These are phyloP conservation scores for Lottia scabra DNA, from an alignment of 2,888 invertebrate genomes.

Conservation along the genomic window DNA sequence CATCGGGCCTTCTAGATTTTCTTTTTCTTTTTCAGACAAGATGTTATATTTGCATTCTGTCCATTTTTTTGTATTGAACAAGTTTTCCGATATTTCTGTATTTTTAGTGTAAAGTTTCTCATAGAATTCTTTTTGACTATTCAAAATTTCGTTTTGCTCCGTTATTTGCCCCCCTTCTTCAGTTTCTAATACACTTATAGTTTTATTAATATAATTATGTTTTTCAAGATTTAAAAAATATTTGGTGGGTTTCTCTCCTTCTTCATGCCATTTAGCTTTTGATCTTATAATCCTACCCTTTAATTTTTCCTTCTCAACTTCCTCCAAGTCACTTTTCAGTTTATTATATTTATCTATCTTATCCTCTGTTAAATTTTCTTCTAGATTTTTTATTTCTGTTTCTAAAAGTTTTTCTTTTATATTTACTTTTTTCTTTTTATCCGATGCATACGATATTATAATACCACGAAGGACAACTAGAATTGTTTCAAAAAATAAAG, in stretches of 20 bases:
- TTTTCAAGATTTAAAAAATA: background rate
- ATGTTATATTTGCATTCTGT: too few species aligned
- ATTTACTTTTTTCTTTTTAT: too few species aligned
- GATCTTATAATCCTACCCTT: constrained; percentile 13
- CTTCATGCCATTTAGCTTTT: constrained; percentile 9
- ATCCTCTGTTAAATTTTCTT: background rate
- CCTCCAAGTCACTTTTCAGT: background rate
- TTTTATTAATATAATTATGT: constrained; percentile 16
- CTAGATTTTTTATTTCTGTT: background rate
- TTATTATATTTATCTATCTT: background rate
- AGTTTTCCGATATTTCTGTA: too few species aligned
- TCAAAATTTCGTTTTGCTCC: background rate
- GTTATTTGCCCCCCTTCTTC: constrained; percentile 1
- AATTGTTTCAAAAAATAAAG: too few species aligned
- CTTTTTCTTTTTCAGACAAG: too few species aligned
- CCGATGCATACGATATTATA: too few species aligned
- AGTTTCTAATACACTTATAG: background rate
- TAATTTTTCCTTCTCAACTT: constrained; percentile 5
- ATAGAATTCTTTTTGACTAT: background rate
- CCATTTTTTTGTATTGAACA: too few species aligned
- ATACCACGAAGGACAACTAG: too few species aligned
- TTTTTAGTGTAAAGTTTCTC: background rate
- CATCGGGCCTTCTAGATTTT: too few species aligned
- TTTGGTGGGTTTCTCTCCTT: constrained; percentile 19
- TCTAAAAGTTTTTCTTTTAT: too few species aligned